Evolutionary conservation across 2,888 invertebrate species (phyloP), one percentile per base, ranked within the genome.

Genomic region (Eupeodes luniger): DNA sequence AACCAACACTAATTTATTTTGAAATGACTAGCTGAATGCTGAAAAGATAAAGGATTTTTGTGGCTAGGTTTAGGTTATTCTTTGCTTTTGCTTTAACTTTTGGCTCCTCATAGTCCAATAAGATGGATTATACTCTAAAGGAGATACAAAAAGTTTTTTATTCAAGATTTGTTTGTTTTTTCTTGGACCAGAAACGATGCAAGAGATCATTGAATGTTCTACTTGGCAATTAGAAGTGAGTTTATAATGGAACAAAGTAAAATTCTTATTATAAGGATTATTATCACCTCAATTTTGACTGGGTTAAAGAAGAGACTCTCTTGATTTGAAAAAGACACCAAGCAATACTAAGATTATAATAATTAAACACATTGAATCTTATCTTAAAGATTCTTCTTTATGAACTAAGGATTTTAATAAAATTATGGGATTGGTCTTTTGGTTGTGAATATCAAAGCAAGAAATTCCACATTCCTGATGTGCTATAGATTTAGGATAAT

Each of bases 151-250:
- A 57, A 36, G 10, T 36, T 16, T 9, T 36, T 47, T 1, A 19
- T 44, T 19, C 27, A 47, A 62, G 0, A 12, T 1, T 5, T 51
- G n/a, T 4, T 51, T 12, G n/a, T 10, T 49, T 49, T 61, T 27
- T 27, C 51, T 61, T 51, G 79, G 40, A 19, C 51, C 2, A 61
- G 69, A 76, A 76, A 57, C 36, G 49, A 57, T 70, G 80, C 14
- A 40, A 59, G n/a, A 78, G 1, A 59, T 66, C 57, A 81, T 81
- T 72, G 55, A 64, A 44, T 70, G 27, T 70, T 75, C 57, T 53
- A 84, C 75, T 76, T 81, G 19, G 64, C 36, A 85, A 80, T 80
- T 72, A 85, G 70, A 40, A 76, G 70, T 64, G 47, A 72, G 72
- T 81, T 81, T 70, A 75, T 76, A 59, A 6, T 19, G 53, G 9